Evolutionary conservation across 2,888 invertebrate species (phyloP).

Genomic region (Prenolepis imparis): DNA sequence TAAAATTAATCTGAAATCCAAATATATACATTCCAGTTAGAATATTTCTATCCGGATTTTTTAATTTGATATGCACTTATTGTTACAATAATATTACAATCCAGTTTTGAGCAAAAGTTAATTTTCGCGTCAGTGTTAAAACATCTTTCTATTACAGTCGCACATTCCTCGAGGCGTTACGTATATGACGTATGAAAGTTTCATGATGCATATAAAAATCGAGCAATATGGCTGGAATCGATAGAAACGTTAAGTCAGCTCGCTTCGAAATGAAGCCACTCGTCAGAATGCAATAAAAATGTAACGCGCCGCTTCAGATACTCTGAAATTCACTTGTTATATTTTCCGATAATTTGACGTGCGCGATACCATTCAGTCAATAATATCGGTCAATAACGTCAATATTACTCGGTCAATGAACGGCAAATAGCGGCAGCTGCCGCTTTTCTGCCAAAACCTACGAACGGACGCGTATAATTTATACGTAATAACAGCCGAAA

Average conservation of each 20-base stretch:
- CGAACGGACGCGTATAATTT: slow-evolving; percentile 15
- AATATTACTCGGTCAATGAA: slow-evolving; percentile 42
- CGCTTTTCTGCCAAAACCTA: slow-evolving; percentile 27
- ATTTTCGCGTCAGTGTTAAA: not conserved
- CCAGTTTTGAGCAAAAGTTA: not conserved
- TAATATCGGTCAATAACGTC: slow-evolving; percentile 49
- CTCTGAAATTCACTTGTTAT: slow-evolving; percentile 51
- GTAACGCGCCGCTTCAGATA: slow-evolving; percentile 32
- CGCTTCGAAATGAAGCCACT: slow-evolving; percentile 41
- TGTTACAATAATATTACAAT: slow-evolving; percentile 18
- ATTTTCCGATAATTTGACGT: slow-evolving; percentile 53
- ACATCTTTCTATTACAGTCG: slow-evolving; percentile 4
- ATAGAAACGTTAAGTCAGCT: slow-evolving; percentile 36
- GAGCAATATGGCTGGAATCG: slow-evolving; percentile 13
- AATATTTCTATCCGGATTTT: slow-evolving; percentile 11
- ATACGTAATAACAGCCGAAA: slow-evolving; percentile 2
- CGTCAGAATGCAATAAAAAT: slow-evolving; percentile 51
- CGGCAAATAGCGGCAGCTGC: slow-evolving; percentile 19
- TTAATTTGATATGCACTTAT: not conserved
- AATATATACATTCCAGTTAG: not conserved
- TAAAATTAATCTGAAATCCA: not conserved
- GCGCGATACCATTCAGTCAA: slow-evolving; percentile 40
- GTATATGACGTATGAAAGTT: slow-evolving; percentile 30
- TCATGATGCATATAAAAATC: slow-evolving; percentile 51
- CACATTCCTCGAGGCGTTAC: slow-evolving; percentile 19